These are phyloP conservation scores for Monoplex corrugatus DNA, from an alignment of 2,888 invertebrate species.

Conservation along the genomic window DNA sequence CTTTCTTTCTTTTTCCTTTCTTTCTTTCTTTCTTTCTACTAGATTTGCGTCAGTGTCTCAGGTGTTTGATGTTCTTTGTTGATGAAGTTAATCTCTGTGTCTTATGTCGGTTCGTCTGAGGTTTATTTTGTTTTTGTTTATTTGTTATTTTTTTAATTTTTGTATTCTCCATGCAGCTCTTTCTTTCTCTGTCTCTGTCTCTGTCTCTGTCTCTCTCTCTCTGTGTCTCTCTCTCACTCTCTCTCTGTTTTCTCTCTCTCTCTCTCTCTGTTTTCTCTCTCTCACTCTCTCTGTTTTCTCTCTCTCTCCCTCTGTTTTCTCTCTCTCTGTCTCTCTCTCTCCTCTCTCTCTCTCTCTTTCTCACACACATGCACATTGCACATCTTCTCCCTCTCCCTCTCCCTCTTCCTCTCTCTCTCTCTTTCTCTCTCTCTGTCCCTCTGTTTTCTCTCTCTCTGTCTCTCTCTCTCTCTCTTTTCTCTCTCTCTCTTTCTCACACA, in stretches of 20 bases:
- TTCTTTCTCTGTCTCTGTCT: not conserved
- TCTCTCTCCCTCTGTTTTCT: not conserved
- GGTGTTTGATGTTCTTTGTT: too few species aligned
- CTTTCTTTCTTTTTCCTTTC: too few species aligned
- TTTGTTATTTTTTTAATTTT: not conserved
- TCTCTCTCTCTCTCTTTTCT: conserved; percentile 7
- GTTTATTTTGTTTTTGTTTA: not conserved
- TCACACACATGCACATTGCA: not conserved
- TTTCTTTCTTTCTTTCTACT: too few species aligned
- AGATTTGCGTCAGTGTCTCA: too few species aligned
- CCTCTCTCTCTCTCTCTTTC: not conserved
- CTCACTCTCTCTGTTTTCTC: not conserved
- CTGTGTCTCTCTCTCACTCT: not conserved
- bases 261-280: conserved; percentile 15
- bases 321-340: not conserved
- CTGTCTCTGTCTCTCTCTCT: not conserved
- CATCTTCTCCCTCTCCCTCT: conserved; percentile 20
- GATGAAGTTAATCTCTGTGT: too few species aligned
- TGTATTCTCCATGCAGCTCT: not conserved
- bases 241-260: not conserved
- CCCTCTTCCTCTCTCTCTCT: not conserved
- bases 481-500: conserved; percentile 25
- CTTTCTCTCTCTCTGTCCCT: conserved; percentile 4
- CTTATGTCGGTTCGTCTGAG: not conserved
- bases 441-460: conserved; percentile 31